These are phyloP conservation scores for Pegea sp. DNA, from an alignment of 23 tunicate genomes.

Conservation along the genomic window DNA sequence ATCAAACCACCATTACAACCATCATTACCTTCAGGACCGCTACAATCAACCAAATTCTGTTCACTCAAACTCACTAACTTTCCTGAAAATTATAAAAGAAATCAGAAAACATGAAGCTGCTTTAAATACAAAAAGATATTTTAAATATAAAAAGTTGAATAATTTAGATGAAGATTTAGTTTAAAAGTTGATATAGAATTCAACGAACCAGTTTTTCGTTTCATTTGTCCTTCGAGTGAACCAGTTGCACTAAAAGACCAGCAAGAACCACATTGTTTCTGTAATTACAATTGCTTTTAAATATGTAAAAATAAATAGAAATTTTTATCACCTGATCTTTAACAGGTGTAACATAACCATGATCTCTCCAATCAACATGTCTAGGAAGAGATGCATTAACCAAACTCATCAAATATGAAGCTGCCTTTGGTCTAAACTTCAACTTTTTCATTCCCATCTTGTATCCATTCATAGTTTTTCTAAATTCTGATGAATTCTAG, in stretches of 20 bases:
- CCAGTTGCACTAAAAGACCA: conserved; percentile 93
- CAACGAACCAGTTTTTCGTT: conserved; percentile 29
- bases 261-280: conserved; percentile 89
- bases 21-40: conserved; percentile 56
- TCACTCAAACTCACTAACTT: conserved; percentile 53
- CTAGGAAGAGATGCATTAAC: conserved; percentile 5
- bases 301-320: too few relatives aligned
- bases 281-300: too few relatives aligned
- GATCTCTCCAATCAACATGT: conserved; percentile 78
- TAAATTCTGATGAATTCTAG: conserved; percentile 25
- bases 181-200: too few relatives aligned
- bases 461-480: conserved; percentile 24
- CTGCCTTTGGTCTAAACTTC: conserved; percentile 3
- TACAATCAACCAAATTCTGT: conserved; percentile 66
- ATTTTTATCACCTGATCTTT: conserved; percentile 90
- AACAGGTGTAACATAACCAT: conserved; percentile 73
- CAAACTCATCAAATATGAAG: conserved; percentile 6
- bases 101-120: too few relatives aligned
- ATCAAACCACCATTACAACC: conserved; percentile 82
- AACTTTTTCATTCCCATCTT: conserved; percentile 9
- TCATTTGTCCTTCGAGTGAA: conserved; percentile 64
- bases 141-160: too few relatives aligned
- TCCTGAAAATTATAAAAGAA: too few relatives aligned
- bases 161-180: too few relatives aligned
- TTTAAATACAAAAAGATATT: too few relatives aligned